These are phyloP conservation scores for Dryomyza anilis DNA, from an alignment of 2,888 invertebrate genomes.

Conservation along the genomic window DNA sequence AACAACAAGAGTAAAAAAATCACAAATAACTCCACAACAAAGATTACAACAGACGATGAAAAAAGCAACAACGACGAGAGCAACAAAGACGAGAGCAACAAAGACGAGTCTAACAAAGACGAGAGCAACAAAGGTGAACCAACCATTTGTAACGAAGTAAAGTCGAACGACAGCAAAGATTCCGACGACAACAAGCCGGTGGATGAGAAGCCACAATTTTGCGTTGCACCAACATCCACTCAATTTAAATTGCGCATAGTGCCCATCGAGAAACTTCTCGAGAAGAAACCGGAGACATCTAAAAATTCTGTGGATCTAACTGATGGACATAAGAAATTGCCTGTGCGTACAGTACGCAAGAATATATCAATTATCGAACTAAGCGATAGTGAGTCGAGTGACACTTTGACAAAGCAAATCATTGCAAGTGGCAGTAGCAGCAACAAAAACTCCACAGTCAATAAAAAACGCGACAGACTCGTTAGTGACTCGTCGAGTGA, in stretches of 20 bases:
- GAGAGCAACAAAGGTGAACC: constrained; percentile 1
- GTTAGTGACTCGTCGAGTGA: too few relatives aligned
- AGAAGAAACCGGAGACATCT: constrained; percentile 38
- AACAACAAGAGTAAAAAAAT: constrained; percentile 17
- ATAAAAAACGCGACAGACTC: too few relatives aligned
- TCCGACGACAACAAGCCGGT: constrained; percentile 25
- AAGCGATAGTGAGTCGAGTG: constrained; percentile 42
- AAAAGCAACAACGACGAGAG: constrained; percentile 12
- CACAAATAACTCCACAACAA: not conserved
- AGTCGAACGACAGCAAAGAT: constrained; percentile 16
- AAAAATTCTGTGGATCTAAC: not conserved
- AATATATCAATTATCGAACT: constrained; percentile 47
- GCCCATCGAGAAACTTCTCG: constrained; percentile 51
- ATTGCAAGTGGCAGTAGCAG: too few relatives aligned
- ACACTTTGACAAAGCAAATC: too few relatives aligned
- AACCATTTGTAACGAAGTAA: not conserved
- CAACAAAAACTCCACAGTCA: too few relatives aligned
- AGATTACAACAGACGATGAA: too few relatives aligned
- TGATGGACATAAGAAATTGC: constrained; percentile 27
- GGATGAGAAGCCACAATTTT: constrained; percentile 29
- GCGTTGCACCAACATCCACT: constrained; percentile 35
- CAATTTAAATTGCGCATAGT: constrained; percentile 51
- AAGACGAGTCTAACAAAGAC: constrained; percentile 6
- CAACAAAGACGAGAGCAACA: too few relatives aligned
- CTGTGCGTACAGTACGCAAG: constrained; percentile 37